Evolutionary conservation across 2,113 vertebrate genomes (phyloP).

Genomic region (Pica pica): DNA sequence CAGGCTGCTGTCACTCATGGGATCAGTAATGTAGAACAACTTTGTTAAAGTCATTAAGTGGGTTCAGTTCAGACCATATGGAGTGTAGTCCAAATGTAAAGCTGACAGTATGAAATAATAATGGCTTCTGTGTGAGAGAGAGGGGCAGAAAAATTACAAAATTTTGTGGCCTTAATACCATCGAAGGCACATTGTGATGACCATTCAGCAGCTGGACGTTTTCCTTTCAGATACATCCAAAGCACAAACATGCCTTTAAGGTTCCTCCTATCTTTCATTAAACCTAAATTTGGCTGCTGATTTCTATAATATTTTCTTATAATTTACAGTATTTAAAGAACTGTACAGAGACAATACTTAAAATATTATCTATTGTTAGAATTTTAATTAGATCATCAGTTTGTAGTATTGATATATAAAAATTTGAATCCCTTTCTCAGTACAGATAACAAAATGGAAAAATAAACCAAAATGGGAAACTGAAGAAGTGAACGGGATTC

Average conservation of each 20-base stretch:
- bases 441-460: background rate
- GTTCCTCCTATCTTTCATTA: background rate
- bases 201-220: background rate
- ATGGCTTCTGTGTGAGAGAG: background rate
- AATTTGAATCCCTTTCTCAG: background rate
- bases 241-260: background rate
- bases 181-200: background rate
- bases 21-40: background rate
- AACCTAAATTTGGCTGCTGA: background rate
- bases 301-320: background rate
- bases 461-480: background rate
- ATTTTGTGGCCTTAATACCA: background rate
- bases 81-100: background rate
- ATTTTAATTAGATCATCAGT: background rate
- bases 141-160: background rate
- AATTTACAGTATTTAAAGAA: background rate
- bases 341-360: background rate
- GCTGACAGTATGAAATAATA: background rate
- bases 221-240: background rate
- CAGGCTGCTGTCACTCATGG: background rate
- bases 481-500: background rate
- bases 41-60: background rate
- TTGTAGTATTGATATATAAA: background rate
- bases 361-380: background rate
- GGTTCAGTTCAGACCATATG: background rate